Conservation (phyloP, 2,113 vertebrate genomes). For the Pampusana beccarii region DNA sequence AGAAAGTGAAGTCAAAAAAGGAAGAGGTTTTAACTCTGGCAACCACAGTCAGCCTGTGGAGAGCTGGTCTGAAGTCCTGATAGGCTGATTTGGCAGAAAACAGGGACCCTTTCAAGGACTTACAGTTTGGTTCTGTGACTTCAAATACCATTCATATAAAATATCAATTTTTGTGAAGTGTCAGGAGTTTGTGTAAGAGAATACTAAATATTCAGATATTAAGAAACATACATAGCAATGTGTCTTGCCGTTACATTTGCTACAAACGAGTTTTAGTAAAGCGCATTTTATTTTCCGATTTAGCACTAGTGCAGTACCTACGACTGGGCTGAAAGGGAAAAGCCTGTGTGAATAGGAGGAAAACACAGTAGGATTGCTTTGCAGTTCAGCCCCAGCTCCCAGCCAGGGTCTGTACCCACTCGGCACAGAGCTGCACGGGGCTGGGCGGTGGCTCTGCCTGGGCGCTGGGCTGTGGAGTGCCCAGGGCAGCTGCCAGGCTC, state of each 20-base stretch:
- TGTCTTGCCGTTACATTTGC: background rate
- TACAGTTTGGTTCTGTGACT: background rate
- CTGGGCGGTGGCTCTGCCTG: background rate
- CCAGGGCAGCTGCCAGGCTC: background rate
- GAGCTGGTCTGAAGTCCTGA: background rate
- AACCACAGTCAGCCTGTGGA: rapidly evolving
- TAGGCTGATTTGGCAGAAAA: background rate
- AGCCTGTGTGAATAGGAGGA: background rate
- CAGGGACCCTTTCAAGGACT: background rate
- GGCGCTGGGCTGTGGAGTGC: background rate
- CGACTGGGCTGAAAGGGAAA: background rate
- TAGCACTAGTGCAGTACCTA: background rate
- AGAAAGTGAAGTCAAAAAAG: background rate
- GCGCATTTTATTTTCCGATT: background rate
- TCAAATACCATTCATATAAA: background rate
- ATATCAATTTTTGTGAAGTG: background rate
- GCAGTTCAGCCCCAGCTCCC: background rate
- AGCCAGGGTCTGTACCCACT: background rate
- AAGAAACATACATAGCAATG: background rate
- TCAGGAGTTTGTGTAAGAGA: background rate
- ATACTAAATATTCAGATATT: background rate
- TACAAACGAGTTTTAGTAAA: background rate
- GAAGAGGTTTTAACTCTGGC: background rate
- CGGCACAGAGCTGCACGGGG: rapidly evolving
- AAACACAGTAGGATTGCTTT: background rate